phyloP scores from a whole-genome alignment of 1,140 invertebrate genomes.

The Plectus sambesii region DNA sequence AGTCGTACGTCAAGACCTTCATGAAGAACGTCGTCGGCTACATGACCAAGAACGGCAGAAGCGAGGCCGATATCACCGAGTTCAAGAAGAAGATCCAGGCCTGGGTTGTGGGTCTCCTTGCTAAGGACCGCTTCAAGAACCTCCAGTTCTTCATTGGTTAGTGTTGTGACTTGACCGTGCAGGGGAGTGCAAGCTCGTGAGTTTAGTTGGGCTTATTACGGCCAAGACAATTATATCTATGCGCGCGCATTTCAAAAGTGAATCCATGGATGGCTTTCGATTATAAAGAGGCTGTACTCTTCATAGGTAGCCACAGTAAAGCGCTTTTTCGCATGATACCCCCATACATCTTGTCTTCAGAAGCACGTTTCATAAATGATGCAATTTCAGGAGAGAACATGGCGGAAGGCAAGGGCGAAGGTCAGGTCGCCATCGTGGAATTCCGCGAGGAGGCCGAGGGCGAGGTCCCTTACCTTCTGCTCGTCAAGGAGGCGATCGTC shows the following conservation, averaged over 20 bases:
- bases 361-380: conserved; percentile 16
- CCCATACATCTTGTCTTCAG: too few species aligned
- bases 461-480: conserved; percentile 74
- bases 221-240: too few species aligned
- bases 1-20: conserved; percentile 81
- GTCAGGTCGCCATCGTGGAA: conserved; percentile 79
- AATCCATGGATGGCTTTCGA: too few species aligned
- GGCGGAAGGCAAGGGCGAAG: conserved; percentile 63
- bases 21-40: conserved; percentile 62
- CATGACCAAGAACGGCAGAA: conserved; percentile 63
- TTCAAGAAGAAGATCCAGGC: conserved; percentile 82
- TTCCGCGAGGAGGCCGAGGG: conserved; percentile 76
- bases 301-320: neutral
- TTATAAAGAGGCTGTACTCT: too few species aligned
- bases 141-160: conserved; percentile 75
- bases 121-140: conserved; percentile 62
- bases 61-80: conserved; percentile 84
- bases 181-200: conserved; percentile 10
- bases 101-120: conserved; percentile 49
- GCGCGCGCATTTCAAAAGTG: too few species aligned
- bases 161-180: conserved; percentile 15
- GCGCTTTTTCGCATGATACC: neutral
- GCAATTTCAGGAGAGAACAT: conserved; percentile 67
- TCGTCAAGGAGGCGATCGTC: conserved; percentile 83
- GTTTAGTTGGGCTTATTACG: neutral